phyloP scores from a whole-genome alignment of 2,797 vertebrate genomes.

The Centropyge bicolor region DNA sequence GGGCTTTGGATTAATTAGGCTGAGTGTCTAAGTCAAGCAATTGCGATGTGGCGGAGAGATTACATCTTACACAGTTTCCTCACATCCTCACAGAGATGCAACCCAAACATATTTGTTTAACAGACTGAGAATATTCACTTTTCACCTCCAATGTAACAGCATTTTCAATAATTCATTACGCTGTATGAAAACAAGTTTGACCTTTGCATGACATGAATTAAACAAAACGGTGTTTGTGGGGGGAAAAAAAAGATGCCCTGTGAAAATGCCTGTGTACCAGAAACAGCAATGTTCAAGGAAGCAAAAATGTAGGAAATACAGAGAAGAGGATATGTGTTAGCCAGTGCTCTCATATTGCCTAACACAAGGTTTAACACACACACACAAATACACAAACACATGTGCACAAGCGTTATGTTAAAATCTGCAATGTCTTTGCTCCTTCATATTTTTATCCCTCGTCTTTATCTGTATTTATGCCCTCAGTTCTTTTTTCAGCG shows the following conservation, averaged over 20 bases:
- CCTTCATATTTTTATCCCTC: slow-evolving; percentile 32
- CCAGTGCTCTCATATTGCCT: neutral
- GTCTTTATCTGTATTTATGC: slow-evolving; percentile 49
- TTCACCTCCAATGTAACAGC: slow-evolving; percentile 29
- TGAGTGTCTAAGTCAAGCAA: slow-evolving; percentile 65
- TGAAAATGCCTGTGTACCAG: slow-evolving; percentile 38
- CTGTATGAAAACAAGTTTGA: slow-evolving; percentile 57
- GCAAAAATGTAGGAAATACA: slow-evolving; percentile 9
- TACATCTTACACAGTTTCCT: slow-evolving; percentile 48
- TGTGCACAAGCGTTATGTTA: neutral
- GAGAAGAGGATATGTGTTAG: neutral
- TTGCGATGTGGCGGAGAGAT: slow-evolving; percentile 63
- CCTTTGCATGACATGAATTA: slow-evolving; percentile 67
- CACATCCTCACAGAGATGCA: slow-evolving; percentile 26
- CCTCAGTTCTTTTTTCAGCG: slow-evolving; percentile 18
- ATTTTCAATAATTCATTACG: slow-evolving; percentile 67
- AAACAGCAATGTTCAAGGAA: slow-evolving; percentile 18
- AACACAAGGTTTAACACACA: neutral
- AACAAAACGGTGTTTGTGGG: slow-evolving; percentile 47
- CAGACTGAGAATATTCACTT: slow-evolving; percentile 26
- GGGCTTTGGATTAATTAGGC: slow-evolving; percentile 78
- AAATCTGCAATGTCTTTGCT: slow-evolving; percentile 23
- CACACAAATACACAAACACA: slow-evolving; percentile 29
- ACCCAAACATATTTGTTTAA: slow-evolving; percentile 44
- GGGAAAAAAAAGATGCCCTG: slow-evolving; percentile 22